These are phyloP conservation scores for Arrhopalites spinosus DNA, from an alignment of 2,888 invertebrate genomes.

Conservation along the genomic window DNA sequence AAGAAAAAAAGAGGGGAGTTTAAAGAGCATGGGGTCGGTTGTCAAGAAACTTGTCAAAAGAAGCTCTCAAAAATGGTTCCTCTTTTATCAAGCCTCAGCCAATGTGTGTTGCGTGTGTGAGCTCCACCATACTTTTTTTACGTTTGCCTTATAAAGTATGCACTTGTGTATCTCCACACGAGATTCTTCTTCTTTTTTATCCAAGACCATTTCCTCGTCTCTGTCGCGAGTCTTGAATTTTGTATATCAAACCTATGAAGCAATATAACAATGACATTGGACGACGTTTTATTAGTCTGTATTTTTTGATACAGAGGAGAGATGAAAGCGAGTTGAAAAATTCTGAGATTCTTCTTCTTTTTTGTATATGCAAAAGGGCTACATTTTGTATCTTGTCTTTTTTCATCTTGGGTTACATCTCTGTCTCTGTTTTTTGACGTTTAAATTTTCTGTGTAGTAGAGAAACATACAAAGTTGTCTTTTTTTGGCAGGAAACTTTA, in stretches of 20 bases:
- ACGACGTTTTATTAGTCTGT: no score
- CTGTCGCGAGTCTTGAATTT: no score
- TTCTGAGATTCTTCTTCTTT: background rate
- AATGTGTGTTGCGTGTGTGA: background rate
- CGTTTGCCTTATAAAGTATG: slow-evolving; percentile 21
- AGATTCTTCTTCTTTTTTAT: no score
- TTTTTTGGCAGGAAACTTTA: slow-evolving; percentile 36
- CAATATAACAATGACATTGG: no score
- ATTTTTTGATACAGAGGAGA: no score
- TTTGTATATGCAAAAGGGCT: background rate
- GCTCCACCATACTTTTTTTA: no score
- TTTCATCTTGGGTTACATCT: background rate
- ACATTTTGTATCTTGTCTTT: background rate
- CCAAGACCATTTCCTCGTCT: no score
- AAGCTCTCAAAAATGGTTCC: slow-evolving; percentile 35
- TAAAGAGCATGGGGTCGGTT: slow-evolving; percentile 10
- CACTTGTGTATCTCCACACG: no score
- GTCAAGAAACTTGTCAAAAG: slow-evolving; percentile 26
- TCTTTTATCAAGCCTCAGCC: slow-evolving; percentile 20
- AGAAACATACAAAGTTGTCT: slow-evolving; percentile 8
- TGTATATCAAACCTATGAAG: no score
- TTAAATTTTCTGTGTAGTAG: background rate
- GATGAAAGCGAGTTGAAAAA: background rate
- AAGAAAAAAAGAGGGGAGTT: background rate
- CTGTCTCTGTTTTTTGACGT: background rate